phyloP scores from a whole-genome alignment of 1,140 invertebrate genomes.

The Cydia pomonella region DNA sequence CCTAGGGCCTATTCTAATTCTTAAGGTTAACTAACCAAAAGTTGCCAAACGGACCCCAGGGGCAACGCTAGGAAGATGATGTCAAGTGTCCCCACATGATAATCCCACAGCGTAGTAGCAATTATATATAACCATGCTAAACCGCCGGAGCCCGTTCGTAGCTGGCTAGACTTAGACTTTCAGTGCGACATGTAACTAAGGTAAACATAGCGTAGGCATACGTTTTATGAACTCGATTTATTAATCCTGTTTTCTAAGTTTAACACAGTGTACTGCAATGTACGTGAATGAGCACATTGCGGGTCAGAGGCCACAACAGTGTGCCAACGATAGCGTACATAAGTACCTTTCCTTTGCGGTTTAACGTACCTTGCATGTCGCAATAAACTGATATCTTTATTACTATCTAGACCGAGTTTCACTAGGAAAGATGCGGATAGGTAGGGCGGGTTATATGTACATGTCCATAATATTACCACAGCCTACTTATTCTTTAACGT shows the following conservation, averaged over 20 bases:
- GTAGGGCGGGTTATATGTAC: neutral
- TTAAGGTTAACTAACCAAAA: no score
- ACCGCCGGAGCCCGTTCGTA: no score
- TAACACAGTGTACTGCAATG: neutral
- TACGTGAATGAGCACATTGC: neutral
- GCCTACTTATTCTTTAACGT: no score
- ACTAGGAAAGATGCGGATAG: neutral
- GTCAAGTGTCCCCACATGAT: neutral
- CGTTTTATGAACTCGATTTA: neutral
- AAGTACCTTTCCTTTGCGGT: slow-evolving; percentile 21
- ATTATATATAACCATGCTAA: neutral
- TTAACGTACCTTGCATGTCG: slow-evolving; percentile 15
- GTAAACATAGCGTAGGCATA: neutral
- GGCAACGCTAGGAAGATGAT: neutral
- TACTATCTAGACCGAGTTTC: slow-evolving; percentile 26
- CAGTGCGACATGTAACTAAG: neutral
- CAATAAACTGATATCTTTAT: slow-evolving; percentile 30
- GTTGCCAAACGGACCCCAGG: no score
- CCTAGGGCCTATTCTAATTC: no score
- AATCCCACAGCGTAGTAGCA: neutral
- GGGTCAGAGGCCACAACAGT: neutral
- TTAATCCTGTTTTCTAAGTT: neutral
- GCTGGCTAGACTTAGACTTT: no score
- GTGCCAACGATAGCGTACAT: neutral
- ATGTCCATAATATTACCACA: no score